Conservation (phyloP, 2,797 vertebrate species). For the Falco rusticolus region DNA sequence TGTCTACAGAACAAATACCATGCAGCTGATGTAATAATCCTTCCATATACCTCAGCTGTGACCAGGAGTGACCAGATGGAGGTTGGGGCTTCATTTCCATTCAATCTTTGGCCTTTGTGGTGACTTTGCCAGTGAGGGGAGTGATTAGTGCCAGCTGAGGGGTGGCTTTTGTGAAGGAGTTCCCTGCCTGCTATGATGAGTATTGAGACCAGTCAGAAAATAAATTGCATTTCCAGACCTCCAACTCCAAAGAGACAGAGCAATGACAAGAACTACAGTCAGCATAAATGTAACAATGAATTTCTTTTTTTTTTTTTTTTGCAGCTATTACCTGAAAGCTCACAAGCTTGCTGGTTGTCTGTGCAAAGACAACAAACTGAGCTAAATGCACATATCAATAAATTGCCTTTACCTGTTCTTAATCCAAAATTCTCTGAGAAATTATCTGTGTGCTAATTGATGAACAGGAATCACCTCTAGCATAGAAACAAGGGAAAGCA, state of each 20-base stretch:
- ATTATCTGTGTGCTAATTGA: neutral
- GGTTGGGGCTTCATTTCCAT: constrained; percentile 11
- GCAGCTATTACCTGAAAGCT: neutral
- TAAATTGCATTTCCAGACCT: constrained; percentile 40
- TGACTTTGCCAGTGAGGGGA: constrained; percentile 37
- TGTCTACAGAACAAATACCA: neutral
- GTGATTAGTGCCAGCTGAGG: constrained; percentile 14
- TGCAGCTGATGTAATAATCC: constrained; percentile 37
- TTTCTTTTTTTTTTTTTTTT: neutral
- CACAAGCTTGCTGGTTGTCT: neutral
- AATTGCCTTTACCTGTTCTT: neutral
- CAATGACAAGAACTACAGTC: constrained; percentile 26
- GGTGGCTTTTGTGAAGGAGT: neutral
- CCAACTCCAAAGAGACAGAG: constrained; percentile 4
- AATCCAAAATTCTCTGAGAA: neutral
- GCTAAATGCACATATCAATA: neutral
- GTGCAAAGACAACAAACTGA: neutral
- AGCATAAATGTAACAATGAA: constrained; percentile 28
- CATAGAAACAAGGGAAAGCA: neutral
- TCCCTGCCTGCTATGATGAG: neutral
- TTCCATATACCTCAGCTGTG: constrained; percentile 22
- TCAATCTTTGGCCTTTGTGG: constrained; percentile 41
- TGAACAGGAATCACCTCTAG: neutral
- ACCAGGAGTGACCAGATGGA: constrained; percentile 12
- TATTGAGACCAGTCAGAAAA: constrained; percentile 32